Evolutionary conservation across 2,797 vertebrate species (phyloP).

Genomic region (Adelosebastes latens): DNA sequence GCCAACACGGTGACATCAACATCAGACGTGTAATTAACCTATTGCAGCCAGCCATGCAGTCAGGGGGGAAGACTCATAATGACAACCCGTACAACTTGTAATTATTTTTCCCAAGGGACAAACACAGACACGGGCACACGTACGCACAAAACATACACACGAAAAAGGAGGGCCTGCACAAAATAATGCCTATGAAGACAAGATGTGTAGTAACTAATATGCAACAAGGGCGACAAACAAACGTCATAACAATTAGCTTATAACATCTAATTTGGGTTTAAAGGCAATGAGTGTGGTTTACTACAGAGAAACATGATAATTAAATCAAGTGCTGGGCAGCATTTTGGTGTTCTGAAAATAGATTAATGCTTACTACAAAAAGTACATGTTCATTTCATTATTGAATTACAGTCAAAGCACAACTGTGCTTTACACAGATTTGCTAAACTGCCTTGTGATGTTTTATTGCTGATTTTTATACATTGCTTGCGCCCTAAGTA

Average conservation of each 20-base stretch:
- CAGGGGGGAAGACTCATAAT: slow-evolving; percentile 78
- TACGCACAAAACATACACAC: slow-evolving; percentile 13
- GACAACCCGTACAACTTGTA: slow-evolving; percentile 75
- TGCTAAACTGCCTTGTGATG: slow-evolving; percentile 23
- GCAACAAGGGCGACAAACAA: slow-evolving; percentile 47
- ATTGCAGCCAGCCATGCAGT: slow-evolving; percentile 73
- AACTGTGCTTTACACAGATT: slow-evolving; percentile 33
- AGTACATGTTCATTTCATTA: slow-evolving; percentile 36
- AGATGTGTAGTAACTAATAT: slow-evolving; percentile 46
- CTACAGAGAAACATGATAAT: slow-evolving; percentile 39
- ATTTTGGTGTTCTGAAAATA: slow-evolving; percentile 33
- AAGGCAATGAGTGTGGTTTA: slow-evolving; percentile 41
- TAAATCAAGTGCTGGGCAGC: slow-evolving; percentile 37
- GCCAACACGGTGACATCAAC: slow-evolving; percentile 77
- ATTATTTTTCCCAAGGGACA: slow-evolving; percentile 76
- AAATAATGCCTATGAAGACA: slow-evolving; percentile 26
- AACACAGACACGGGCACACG: slow-evolving; percentile 50
- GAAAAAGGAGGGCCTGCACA: slow-evolving; percentile 4
- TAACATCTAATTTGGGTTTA: slow-evolving; percentile 48
- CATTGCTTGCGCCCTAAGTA: slow-evolving; percentile 11
- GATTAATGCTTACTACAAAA: slow-evolving; percentile 36
- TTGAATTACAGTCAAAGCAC: slow-evolving; percentile 22
- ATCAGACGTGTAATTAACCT: slow-evolving; percentile 84
- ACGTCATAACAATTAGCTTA: slow-evolving; percentile 54
- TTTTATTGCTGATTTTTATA: slow-evolving; percentile 40